Base-by-base conservation (phyloP, 2,113 vertebrate species). In the Caretta caretta region DNA sequence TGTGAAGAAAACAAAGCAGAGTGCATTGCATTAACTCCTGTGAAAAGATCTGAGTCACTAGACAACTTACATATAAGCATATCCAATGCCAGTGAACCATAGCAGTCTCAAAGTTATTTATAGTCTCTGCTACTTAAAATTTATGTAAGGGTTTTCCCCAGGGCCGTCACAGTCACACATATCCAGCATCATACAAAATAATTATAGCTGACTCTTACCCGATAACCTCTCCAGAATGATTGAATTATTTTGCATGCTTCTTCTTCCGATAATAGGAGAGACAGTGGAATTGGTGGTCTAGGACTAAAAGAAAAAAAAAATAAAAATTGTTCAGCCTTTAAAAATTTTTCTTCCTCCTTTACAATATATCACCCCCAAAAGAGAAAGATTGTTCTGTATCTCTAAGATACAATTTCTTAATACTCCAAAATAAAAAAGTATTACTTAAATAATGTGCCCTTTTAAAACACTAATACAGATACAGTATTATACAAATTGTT, bases 191-290 rank as follows among this genome's bases (percentile, higher is more conserved):
- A 97, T 96, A 95, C 57, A 88, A 90, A 92, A 95, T 83, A 90
- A 93, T 72, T 81, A 90, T 50, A 93, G 87, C 65, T 84, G 93
- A 88, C n/a, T 91, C 97, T 97, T 98, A 99, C 99, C 99, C 98
- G 98, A 96, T 99, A 99, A 95, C 99, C 99, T 96, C 99, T 99
- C 99, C 99, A 99, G 97, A 99, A 99, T 56, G 99, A 97, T 96
- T 99, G 99, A 89, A 99, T 99, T 83, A 98, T 75, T 54, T 98
- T 62, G 19, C 98, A 98, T 50, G 99, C 99, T 94, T 98, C 97
- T 25, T 98, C 97, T 82, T 99, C 98, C 6, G 98, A 98, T 22
- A 99, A 96, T 81, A 97, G 97, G 12, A 99, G 97, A 93, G 98
- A 99, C 0, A 99, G 97, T 54, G 99, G 99, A 90, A 98, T 50